Conservation (phyloP, 2,113 vertebrate species). For the Puntigrus tetrazona region DNA sequence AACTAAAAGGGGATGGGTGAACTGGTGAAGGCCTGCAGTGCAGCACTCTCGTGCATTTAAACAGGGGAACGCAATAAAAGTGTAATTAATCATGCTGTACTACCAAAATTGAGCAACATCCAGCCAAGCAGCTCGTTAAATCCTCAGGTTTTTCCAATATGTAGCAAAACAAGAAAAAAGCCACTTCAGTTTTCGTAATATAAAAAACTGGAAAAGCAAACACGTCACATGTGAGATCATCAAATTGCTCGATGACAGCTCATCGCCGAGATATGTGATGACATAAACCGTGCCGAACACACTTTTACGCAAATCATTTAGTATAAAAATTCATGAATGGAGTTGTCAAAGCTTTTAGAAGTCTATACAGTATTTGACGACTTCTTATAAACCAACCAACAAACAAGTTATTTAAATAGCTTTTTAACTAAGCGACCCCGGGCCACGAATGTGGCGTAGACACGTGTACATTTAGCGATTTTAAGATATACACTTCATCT, state of each 20-base stretch:
- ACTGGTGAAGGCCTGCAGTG: too few relatives aligned
- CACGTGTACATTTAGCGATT: too few relatives aligned
- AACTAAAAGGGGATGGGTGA: not conserved
- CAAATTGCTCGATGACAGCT: not conserved
- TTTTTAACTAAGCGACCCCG: too few relatives aligned
- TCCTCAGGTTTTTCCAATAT: not conserved
- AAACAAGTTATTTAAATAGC: not conserved
- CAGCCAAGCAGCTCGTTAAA: not conserved
- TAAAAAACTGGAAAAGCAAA: not conserved
- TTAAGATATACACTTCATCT: too few relatives aligned
- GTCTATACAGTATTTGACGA: not conserved
- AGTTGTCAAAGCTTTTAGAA: not conserved
- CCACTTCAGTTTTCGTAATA: not conserved
- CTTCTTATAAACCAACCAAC: not conserved
- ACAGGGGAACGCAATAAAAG: not conserved
- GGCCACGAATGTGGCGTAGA: too few relatives aligned
- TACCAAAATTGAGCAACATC: not conserved
- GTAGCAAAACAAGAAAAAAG: not conserved
- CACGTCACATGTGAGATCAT: not conserved
- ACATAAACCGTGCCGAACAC: not conserved
- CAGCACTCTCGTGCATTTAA: not conserved
- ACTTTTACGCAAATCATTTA: not conserved
- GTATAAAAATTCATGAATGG: not conserved
- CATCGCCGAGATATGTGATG: not conserved
- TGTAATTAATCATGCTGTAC: conserved; percentile 4